Evolutionary conservation across 2,888 invertebrate genomes (phyloP).

Genomic region (Galerucella pusilla): DNA sequence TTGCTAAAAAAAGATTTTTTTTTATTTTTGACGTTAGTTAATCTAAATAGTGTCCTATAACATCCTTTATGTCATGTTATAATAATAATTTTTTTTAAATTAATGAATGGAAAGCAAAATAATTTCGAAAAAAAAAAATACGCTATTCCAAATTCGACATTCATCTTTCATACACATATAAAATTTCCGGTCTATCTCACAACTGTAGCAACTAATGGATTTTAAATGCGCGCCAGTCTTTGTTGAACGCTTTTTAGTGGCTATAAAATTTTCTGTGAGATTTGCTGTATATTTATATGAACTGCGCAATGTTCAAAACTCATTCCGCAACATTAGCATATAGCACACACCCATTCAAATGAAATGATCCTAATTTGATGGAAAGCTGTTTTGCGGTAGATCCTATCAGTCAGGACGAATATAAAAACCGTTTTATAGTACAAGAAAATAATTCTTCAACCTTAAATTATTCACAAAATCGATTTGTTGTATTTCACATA

Average conservation of each 20-base stretch:
- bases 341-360: conserved; percentile 47
- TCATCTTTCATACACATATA: conserved; percentile 23
- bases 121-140: neutral
- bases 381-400: conserved; percentile 27
- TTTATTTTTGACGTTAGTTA: too few species aligned
- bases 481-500: too few species aligned
- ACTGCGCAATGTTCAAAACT: conserved; percentile 42
- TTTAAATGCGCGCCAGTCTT: conserved; percentile 42
- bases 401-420: conserved; percentile 6
- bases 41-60: too few species aligned
- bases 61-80: too few species aligned
- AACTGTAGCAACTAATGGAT: conserved; percentile 40
- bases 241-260: conserved; percentile 39
- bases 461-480: too few species aligned
- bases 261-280: conserved; percentile 55
- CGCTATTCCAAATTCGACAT: neutral
- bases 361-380: conserved; percentile 34
- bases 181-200: conserved; percentile 16
- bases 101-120: neutral
- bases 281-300: conserved; percentile 52
- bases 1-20: too few species aligned
- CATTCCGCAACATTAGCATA: conserved; percentile 60
- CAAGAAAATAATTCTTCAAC: neutral
- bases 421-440: conserved; percentile 17
- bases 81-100: too few species aligned